Base-by-base conservation (phyloP, 2,113 vertebrate genomes). In the Spea bombifrons region DNA sequence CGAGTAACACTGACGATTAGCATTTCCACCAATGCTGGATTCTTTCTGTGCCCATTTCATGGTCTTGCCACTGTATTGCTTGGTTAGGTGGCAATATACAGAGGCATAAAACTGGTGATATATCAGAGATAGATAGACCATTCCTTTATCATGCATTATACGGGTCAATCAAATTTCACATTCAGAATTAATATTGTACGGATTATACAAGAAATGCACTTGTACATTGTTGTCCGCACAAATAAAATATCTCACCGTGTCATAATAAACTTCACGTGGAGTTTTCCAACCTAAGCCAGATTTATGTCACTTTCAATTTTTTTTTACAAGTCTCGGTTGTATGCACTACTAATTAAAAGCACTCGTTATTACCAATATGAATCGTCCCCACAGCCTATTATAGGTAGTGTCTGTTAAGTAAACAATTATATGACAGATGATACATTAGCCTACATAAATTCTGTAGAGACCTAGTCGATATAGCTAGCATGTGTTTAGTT, bases 181-280 rank as follows among this genome's bases (percentile, higher is more conserved):
- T 52, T 7, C 10, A 47, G 45, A 46, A 47, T 15, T 45, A 13
- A 6, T 52, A 10, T 10, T 52, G 6, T 12, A 5, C 8, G 2
- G 4, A n/a, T 61, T 7, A 10, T 52, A 88, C 82, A 87, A 87
- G 84, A 89, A 88, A 74, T 85, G 84, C 70, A 75, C 83, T 86
- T 86, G 85, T 61, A 88, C 87, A 86, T 78, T 78, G 87, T 83
- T 93, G 94, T 91, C 91, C 92, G 84, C 74, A 84, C 82, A 87
- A 87, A 78, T 81, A 82, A 84, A 89, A 90, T 87, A 84, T 88
- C 88, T 88, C 82, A 84, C 84, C 80, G 88, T 88, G 87, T 85
- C 76, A 71, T 92, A 93, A 94, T 93, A 87, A 91, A 90, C 92
- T 85, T 91, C 93, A 94, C 86, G 91, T 92, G 93, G 85, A 90